A percentile compares a stretch with the other conserved stretches of the same genome.
phyloP scores from a whole-genome alignment of 2,797 vertebrate genomes.

The Pithecia hirsuta region DNA sequence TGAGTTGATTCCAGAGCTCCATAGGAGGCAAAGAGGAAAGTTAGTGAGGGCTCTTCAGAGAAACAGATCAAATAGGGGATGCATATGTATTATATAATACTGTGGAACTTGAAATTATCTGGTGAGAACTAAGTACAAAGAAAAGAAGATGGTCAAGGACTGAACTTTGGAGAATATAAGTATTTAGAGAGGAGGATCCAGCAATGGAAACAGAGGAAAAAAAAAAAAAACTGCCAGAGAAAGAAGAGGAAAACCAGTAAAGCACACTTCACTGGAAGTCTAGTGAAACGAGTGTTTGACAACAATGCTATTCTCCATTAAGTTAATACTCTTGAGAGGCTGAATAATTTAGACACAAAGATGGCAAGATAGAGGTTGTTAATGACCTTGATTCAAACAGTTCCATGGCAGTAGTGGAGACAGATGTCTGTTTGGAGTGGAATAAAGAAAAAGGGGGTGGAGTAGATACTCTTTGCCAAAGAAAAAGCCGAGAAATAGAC shows the following conservation, averaged over 20 bases:
- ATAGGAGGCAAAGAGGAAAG: background rate
- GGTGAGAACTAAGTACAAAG: background rate
- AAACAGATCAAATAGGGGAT: background rate
- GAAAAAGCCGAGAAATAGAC: background rate
- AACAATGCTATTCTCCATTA: conserved; percentile 40
- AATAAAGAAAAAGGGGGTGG: background rate
- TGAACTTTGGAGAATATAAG: background rate
- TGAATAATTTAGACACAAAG: conserved; percentile 47
- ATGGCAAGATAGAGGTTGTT: conserved; percentile 24
- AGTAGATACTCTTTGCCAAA: background rate
- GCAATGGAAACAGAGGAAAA: background rate
- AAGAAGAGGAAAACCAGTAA: background rate
- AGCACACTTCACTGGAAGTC: background rate
- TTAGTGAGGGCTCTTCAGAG: background rate
- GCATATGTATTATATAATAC: background rate
- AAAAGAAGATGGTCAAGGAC: background rate
- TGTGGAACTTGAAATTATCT: background rate
- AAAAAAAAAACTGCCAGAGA: background rate
- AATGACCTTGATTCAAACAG: conserved; percentile 1
- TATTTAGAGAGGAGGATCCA: background rate
- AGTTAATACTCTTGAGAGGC: conserved; percentile 32
- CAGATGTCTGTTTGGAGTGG: background rate
- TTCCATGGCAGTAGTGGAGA: background rate
- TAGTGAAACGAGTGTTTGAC: background rate
- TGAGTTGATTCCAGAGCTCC: background rate